Evolutionary conservation across 2,888 invertebrate species (phyloP).

Genomic region (Sesia bembeciformis): DNA sequence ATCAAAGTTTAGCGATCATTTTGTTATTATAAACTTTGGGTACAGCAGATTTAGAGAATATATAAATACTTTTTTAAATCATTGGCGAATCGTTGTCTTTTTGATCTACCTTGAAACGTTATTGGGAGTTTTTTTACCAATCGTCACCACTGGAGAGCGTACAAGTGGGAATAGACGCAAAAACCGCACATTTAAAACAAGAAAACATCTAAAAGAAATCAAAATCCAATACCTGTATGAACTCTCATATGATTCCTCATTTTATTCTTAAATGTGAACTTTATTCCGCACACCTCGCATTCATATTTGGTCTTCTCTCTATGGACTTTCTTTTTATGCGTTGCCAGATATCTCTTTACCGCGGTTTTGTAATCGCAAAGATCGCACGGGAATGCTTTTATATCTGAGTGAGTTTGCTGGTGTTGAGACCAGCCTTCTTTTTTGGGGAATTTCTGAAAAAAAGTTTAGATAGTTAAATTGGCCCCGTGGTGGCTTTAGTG

Average conservation of each 20-base stretch:
- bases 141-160: no score
- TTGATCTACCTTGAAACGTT: no score
- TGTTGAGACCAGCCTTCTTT: constrained; percentile 17
- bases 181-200: no score
- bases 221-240: constrained; percentile 27
- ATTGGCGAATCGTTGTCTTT: no score
- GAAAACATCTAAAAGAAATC: no score
- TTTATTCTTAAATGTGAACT: constrained; percentile 23
- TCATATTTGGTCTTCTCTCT: constrained; percentile 9
- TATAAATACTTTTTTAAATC: no score
- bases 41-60: no score
- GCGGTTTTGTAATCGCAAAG: not conserved
- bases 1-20: no score
- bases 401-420: constrained; percentile 18
- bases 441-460: not conserved
- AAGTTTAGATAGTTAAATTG: not conserved
- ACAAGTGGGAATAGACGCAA: no score
- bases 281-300: constrained; percentile 31
- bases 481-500: no score
- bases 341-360: not conserved
- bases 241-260: constrained; percentile 28
- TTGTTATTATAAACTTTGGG: no score
- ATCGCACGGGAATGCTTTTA: not conserved
- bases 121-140: no score
- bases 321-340: constrained; percentile 17